These are phyloP conservation scores for Sphaerophoria rueppellii DNA, from an alignment of 2,888 invertebrate species.

Conservation along the genomic window DNA sequence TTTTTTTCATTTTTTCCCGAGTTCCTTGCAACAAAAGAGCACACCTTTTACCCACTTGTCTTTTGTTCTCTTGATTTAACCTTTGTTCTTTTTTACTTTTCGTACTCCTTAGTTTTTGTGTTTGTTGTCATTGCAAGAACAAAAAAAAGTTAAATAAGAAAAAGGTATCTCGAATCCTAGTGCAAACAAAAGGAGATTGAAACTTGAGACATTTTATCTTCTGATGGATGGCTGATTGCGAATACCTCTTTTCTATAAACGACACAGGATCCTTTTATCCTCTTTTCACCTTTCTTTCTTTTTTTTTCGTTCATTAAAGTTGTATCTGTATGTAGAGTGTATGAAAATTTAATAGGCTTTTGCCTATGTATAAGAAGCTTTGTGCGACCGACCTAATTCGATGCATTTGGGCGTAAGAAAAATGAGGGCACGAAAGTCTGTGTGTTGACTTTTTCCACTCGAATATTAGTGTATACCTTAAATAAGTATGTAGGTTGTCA, in stretches of 20 bases:
- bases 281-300: constrained; percentile 25
- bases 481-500: background rate
- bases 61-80: background rate
- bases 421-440: background rate
- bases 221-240: constrained; percentile 41
- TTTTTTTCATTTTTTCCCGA: background rate
- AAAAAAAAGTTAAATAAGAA: background rate
- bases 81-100: background rate
- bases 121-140: constrained; percentile 1
- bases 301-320: background rate
- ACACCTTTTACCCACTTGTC: background rate
- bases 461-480: too few relatives aligned
- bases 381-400: constrained; percentile 1
- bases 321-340: constrained; percentile 5
- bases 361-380: constrained; percentile 41
- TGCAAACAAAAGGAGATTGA: background rate
- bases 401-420: constrained; percentile 7
- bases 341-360: constrained; percentile 64
- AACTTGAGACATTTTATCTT: constrained; percentile 38
- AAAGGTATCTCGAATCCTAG: background rate
- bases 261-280: constrained; percentile 53
- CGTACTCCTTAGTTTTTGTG: background rate
- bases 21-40: background rate
- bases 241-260: constrained; percentile 13
- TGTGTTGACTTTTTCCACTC: background rate